Conservation (phyloP, 2,113 vertebrate genomes). For the Lagopus muta region DNA sequence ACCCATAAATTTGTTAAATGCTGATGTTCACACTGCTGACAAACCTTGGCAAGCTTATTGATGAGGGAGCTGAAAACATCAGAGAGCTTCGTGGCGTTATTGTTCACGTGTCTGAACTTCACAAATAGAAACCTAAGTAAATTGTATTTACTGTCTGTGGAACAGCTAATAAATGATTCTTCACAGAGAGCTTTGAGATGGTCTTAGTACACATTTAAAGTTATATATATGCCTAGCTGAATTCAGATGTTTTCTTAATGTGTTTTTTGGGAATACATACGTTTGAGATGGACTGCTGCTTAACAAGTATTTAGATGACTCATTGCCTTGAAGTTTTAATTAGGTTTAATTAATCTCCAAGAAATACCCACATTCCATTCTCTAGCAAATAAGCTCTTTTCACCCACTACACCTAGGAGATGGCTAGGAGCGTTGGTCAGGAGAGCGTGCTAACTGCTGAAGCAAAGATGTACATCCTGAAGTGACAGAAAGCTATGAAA, state of each 20-base stretch:
- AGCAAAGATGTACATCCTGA: neutral
- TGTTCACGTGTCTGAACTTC: neutral
- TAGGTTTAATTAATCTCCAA: neutral
- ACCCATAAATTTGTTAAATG: conserved; percentile 94
- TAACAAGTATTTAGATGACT: neutral
- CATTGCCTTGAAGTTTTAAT: neutral
- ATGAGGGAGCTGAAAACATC: neutral
- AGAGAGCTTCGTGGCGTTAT: neutral
- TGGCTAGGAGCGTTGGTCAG: neutral
- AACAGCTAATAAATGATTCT: conserved; percentile 52
- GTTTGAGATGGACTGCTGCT: neutral
- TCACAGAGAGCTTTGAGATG: neutral
- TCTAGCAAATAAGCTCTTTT: neutral
- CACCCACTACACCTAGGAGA: neutral
- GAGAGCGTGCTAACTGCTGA: neutral
- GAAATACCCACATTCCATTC: neutral
- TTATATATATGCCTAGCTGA: neutral
- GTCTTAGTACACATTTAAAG: conserved; percentile 9
- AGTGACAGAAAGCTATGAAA: neutral
- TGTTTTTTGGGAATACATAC: neutral
- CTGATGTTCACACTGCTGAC: conserved; percentile 56
- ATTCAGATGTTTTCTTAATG: neutral
- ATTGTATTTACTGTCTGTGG: neutral
- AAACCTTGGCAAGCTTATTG: neutral
- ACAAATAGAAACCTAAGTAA: neutral